A percentile compares a stretch with the other conserved stretches of the same genome.
Conservation (phyloP, 2,797 vertebrate species). For the Micropoecilia bifurca region DNA sequence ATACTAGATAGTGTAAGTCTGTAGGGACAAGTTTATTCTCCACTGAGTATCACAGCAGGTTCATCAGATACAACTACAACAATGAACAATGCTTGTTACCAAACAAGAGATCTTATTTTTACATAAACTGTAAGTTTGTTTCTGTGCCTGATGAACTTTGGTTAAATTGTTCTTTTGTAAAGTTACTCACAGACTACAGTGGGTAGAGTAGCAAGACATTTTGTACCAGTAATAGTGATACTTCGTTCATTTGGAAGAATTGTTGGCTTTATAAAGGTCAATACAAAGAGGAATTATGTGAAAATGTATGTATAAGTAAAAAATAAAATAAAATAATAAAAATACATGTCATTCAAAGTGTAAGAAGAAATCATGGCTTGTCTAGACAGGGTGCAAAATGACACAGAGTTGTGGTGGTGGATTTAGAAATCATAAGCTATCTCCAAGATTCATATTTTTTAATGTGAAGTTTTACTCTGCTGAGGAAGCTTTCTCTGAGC, state of each 20-base stretch:
- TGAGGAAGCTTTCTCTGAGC: conserved; percentile 50
- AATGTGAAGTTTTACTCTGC: conserved; percentile 19
- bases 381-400: neutral
- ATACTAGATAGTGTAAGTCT: neutral
- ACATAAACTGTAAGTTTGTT: neutral
- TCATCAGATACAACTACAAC: neutral
- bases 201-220: neutral
- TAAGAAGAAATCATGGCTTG: neutral
- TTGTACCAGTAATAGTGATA: neutral
- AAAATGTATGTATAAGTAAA: neutral
- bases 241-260: neutral
- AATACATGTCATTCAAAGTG: neutral
- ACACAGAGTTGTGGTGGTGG: neutral
- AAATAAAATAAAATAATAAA: no score
- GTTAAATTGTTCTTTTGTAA: neutral
- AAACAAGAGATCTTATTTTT: neutral
- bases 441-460: neutral
- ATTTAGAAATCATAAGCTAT: neutral
- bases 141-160: neutral
- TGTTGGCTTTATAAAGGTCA: neutral
- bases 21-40: neutral
- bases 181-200: neutral
- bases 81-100: neutral
- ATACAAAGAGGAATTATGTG: neutral
- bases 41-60: neutral